Percentiles rank a stretch among this genome's conserved stretches.
These are phyloP conservation scores for Panthera uncia DNA, from an alignment of 2,113 vertebrate genomes.

Conservation along the genomic window DNA sequence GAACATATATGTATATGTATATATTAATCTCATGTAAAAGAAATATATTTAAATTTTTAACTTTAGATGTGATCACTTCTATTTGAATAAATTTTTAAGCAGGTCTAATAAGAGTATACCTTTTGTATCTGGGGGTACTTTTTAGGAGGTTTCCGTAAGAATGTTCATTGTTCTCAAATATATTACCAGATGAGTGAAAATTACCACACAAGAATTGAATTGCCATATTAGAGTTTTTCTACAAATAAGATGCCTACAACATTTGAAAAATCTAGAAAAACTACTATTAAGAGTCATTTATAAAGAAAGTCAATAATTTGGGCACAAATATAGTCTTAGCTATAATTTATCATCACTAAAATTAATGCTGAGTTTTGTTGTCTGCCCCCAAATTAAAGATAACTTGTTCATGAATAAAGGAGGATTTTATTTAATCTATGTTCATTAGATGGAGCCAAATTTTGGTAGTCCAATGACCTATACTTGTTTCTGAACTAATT, in stretches of 20 bases:
- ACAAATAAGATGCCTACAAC: background rate
- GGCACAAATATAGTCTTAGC: background rate
- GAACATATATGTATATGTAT: background rate
- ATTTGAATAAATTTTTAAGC: background rate
- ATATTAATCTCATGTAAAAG: background rate
- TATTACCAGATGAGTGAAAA: background rate
- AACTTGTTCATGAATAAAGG: background rate
- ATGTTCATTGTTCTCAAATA: slow-evolving; percentile 37
- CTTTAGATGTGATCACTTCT: background rate
- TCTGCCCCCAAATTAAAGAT: background rate
- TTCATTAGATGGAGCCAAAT: background rate
- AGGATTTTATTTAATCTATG: background rate
- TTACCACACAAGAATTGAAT: background rate
- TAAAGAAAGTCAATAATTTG: background rate
- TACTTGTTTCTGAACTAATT: background rate
- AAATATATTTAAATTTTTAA: background rate
- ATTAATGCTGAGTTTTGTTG: background rate
- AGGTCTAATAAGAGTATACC: background rate
- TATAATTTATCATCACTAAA: background rate
- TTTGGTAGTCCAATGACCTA: background rate
- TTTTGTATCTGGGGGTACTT: background rate
- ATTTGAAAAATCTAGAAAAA: background rate
- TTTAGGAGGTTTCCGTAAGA: background rate
- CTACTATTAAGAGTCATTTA: background rate
- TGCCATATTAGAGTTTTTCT: background rate